phyloP scores from a whole-genome alignment of 2,797 vertebrate species.

The Myiotriccus ornatus region DNA sequence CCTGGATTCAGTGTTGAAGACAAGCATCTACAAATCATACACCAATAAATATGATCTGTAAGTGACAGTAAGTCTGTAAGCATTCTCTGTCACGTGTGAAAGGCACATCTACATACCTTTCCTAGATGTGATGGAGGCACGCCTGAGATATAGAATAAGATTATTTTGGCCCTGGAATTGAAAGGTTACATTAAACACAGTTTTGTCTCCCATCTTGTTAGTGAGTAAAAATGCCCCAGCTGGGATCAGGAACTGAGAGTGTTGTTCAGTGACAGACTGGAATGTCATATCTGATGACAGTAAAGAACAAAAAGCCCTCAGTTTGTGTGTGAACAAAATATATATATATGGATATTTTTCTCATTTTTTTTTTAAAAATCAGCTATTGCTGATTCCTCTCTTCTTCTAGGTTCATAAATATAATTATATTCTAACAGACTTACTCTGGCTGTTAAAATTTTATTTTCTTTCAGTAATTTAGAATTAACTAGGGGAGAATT shows the following conservation, averaged over 20 bases:
- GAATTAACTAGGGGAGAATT: background rate
- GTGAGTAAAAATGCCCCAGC: background rate
- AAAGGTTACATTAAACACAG: background rate
- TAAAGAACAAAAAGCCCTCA: background rate
- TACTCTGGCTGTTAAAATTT: background rate
- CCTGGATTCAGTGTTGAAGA: background rate
- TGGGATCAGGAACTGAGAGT: background rate
- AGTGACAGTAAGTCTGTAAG: background rate
- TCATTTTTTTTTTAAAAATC: background rate
- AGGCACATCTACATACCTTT: background rate
- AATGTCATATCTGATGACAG: background rate
- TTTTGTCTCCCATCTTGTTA: background rate
- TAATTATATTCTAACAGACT: background rate
- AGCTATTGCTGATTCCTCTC: background rate
- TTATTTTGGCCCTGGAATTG: background rate
- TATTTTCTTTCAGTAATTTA: constrained; percentile 14
- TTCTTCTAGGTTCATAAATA: background rate
- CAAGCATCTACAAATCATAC: background rate
- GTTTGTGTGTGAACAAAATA: background rate
- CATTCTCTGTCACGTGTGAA: no score
- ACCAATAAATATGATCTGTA: background rate
- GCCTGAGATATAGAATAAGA: background rate
- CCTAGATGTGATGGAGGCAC: background rate
- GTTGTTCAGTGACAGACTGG: background rate
- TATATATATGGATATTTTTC: background rate